Evolutionary conservation across 2,797 vertebrate species (phyloP), one percentile per base, ranked within the genome.

Genomic region (Paedocypris micromegethes): DNA sequence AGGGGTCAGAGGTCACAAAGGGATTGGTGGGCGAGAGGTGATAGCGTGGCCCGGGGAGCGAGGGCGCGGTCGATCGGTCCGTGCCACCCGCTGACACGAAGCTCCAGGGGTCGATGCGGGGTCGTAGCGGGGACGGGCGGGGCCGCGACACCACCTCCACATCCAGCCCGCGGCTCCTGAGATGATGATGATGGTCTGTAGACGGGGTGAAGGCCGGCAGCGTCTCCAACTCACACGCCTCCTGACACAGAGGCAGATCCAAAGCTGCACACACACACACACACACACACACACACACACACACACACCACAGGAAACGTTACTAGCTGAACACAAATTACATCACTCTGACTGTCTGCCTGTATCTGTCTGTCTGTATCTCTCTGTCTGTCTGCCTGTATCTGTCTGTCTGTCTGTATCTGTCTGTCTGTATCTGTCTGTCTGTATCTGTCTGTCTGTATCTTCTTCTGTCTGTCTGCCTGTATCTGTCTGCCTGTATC

Each of bases 51-150:
- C 55, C 41, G 5, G 63, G 64, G 64, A 69, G 62, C 1, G 62
- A 66, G 45, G 75, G 76, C 4, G 72, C 44, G 86, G 3, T 81
- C 82, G 55, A 54, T 0, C 70, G 76, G 72, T 68, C 80, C 3
- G 56, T 68, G 0, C 79, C 76, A 0, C 88, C 91, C 0, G 91
- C 89, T 0, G 93, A 94, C 68, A 94, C 86, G 37, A 94, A 95
- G 83, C 93, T 95, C 93, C 93, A 95, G 0, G 93, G 92, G 76
- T 95, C 92, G 1, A 95, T 94, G 72, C 93, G 90, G 52, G 80
- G 89, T 1, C 93, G 90, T n/a, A 90, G 80, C 2, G 92, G 89
- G 1, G 92, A 93, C 0, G 92, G 93, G 0, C 92, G 89, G 0
- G 93, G 93, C 2, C 93, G 83, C 3, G 92, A 89, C 60, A 93